Conservation (phyloP, 2,888 invertebrate genomes). For the Trissonchulus latispiculum region DNA sequence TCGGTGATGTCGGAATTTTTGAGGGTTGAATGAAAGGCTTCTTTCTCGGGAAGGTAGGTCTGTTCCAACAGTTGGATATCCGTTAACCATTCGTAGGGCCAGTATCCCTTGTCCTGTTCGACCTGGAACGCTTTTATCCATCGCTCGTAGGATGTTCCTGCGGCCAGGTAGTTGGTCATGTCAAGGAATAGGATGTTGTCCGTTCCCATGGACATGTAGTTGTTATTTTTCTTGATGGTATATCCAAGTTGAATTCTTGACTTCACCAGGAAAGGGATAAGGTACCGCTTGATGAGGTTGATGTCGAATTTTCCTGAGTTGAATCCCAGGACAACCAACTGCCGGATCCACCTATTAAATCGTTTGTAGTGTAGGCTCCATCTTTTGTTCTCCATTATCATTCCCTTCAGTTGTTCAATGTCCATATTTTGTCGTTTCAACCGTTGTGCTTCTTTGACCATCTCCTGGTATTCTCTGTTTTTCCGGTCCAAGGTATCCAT, state of each 20-base stretch:
- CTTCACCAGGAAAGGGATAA: background rate
- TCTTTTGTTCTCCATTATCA: background rate
- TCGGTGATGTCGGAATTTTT: background rate
- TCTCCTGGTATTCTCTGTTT: background rate
- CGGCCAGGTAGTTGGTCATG: background rate
- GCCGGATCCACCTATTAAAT: background rate
- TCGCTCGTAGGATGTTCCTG: background rate
- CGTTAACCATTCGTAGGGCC: background rate
- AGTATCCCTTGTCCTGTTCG: background rate
- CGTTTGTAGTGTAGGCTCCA: background rate
- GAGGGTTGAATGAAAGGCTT: background rate
- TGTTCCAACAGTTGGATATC: background rate
- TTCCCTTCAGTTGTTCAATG: background rate
- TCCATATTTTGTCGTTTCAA: too few relatives aligned
- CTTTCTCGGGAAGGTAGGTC: background rate
- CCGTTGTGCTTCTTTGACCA: background rate
- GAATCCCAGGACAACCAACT: background rate
- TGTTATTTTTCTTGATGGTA: background rate
- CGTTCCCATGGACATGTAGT: background rate
- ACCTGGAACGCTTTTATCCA: background rate
- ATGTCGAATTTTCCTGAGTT: background rate
- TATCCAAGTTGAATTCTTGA: background rate
- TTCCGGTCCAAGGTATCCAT: background rate
- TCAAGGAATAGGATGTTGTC: background rate
- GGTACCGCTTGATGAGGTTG: background rate